Evolutionary conservation across 1,140 invertebrate genomes (phyloP).

Genomic region (Listronotus bonariensis): DNA sequence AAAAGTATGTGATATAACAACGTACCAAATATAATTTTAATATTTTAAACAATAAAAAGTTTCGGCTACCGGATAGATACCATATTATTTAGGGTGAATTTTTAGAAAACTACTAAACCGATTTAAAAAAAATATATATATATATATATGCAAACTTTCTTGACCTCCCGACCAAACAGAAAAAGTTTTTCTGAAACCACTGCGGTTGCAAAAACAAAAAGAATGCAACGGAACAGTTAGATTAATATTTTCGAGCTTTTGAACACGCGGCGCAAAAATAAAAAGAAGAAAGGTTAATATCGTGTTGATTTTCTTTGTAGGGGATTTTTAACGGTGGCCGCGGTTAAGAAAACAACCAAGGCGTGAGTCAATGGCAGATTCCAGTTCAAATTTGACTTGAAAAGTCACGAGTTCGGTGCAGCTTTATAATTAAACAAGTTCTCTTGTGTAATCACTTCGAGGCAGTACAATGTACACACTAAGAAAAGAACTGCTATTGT

Average conservation of each 20-base stretch:
- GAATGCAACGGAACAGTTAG: conserved; percentile 10
- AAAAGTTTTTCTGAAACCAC: too few species aligned
- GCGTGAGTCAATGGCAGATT: conserved; percentile 40
- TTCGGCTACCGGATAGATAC: too few species aligned
- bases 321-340: conserved; percentile 20
- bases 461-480: conserved; percentile 35
- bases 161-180: too few species aligned
- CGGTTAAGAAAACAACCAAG: conserved; percentile 39
- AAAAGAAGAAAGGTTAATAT: conserved; percentile 9
- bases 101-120: too few species aligned
- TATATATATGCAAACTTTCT: too few species aligned
- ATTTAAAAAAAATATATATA: too few species aligned
- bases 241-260: conserved; percentile 19
- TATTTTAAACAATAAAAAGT: too few species aligned
- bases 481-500: conserved; percentile 21
- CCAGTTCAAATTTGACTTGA: conserved; percentile 45
- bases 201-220: conserved; percentile 2
- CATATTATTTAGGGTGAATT: too few species aligned
- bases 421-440: conserved; percentile 51
- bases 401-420: conserved; percentile 51
- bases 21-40: too few species aligned
- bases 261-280: conserved; percentile 7
- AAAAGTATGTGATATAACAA: too few species aligned
- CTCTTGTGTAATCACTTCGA: conserved; percentile 32
- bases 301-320: conserved; percentile 20